Conservation (phyloP, 2,797 vertebrate genomes). For the Sebastiscus albofasciatus region DNA sequence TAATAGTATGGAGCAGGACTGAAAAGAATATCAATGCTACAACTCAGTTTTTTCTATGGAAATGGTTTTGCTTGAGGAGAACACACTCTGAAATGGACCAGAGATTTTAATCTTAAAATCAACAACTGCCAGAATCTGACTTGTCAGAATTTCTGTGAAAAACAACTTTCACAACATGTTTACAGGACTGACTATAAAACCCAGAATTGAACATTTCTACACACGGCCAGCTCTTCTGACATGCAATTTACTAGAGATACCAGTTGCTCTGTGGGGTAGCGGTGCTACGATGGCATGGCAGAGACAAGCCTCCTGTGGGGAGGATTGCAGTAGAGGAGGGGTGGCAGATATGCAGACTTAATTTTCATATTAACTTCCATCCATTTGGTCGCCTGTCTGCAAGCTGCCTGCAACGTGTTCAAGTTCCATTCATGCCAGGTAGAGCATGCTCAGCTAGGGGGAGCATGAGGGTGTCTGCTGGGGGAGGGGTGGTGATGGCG, state of each 20-base stretch:
- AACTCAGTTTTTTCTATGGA: not conserved
- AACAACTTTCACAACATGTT: not conserved
- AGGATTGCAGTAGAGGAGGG: slow-evolving; percentile 40
- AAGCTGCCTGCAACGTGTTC: slow-evolving; percentile 60
- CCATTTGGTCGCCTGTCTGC: slow-evolving; percentile 65
- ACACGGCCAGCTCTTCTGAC: slow-evolving; percentile 1
- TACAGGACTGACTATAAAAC: not conserved
- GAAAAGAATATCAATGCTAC: not conserved
- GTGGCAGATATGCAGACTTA: slow-evolving; percentile 35
- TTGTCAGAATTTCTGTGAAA: not conserved
- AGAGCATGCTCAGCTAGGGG: slow-evolving; percentile 36
- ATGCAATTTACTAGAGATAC: slow-evolving; percentile 36
- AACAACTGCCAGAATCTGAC: slow-evolving; percentile 19
- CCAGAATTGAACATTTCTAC: not conserved
- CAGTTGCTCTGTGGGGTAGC: slow-evolving; percentile 37
- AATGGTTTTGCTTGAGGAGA: not conserved
- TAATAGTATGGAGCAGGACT: not conserved
- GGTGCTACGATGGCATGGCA: slow-evolving; percentile 36
- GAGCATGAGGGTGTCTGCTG: slow-evolving; percentile 48
- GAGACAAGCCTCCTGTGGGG: slow-evolving; percentile 44
- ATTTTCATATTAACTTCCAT: slow-evolving; percentile 47
- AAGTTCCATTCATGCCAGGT: slow-evolving; percentile 72
- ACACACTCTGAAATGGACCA: not conserved
- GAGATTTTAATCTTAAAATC: slow-evolving; percentile 18
- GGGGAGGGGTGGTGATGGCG: slow-evolving; percentile 21